These are phyloP conservation scores for Dasyornis broadbenti DNA, from an alignment of 2,113 vertebrate genomes.

Conservation along the genomic window DNA sequence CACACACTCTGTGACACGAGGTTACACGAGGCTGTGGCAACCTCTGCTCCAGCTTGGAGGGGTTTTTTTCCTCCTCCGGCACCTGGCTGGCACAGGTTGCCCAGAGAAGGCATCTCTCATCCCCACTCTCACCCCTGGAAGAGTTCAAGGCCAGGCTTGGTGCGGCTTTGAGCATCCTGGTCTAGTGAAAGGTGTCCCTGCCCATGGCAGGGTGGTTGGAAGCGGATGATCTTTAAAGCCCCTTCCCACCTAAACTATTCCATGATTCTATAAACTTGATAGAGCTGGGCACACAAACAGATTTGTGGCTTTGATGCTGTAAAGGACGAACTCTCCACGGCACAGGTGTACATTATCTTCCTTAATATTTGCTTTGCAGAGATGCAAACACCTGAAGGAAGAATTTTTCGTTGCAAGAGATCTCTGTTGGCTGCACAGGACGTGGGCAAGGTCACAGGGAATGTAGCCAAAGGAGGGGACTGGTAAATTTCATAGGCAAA, in stretches of 20 bases:
- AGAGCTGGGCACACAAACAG: background rate
- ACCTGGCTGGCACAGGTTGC: background rate
- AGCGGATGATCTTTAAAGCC: no score
- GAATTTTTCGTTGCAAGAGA: background rate
- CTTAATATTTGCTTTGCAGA: background rate
- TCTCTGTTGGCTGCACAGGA: background rate
- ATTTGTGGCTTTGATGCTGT: background rate
- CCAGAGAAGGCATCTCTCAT: no score
- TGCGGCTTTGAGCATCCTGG: background rate
- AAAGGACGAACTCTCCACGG: background rate
- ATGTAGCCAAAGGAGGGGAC: background rate
- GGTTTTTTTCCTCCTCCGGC: background rate
- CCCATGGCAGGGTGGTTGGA: rapidly evolving
- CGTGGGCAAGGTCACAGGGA: background rate
- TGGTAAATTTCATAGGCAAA: background rate
- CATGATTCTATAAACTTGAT: background rate
- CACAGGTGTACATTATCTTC: background rate
- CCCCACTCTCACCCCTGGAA: no score
- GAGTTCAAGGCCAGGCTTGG: background rate
- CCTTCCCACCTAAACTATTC: background rate
- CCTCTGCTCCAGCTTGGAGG: background rate
- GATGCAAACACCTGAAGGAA: background rate
- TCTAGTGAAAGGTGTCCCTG: background rate
- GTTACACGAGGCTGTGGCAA: background rate
- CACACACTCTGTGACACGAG: rapidly evolving